Base-by-base conservation (phyloP, 2,113 vertebrate species). In the Oncorhynchus gorbuscha region DNA sequence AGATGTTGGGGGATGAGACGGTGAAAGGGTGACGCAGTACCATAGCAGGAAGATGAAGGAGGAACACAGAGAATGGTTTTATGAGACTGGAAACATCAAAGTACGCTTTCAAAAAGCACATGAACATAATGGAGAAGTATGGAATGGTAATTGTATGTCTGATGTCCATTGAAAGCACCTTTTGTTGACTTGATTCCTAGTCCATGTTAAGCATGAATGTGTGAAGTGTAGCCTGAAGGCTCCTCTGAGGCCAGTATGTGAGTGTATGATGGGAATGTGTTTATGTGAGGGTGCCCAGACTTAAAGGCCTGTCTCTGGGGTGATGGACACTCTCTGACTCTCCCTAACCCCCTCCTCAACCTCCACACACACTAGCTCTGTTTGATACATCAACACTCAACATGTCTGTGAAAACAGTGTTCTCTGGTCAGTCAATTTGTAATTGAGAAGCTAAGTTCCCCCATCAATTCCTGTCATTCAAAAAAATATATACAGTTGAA, bases 231-330 rank as follows among this genome's bases (percentile, higher is more conserved):
- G 69, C 66, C 59, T 62, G 1, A 62, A n/a, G 59, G 20, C 20
- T n/a, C 9, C 61, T 24, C 22, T n/a, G 61, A 22, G 61, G n/a
- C 7, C 20, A 64, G 61, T 64, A 11, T 64, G n/a, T 64, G n/a
- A 22, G 61, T n/a, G 61, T n/a, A 14, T 71, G 69, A 12, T 14
- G 39, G 69, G 35, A 22, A 71, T 71, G 64, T 83, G 79, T 87
- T 85, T 87, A 85, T 76, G 49, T 18, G 45, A 78, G 75, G 73
- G 61, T 70, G 75, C 68, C 68, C 39, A 66, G 32, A n/a, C 79
- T 86, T 81, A 83, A 79, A 81, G 79, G 81, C 73, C 66, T 79
- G 79, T 86, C 81, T 79, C 18, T 20, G 32, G 18, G 24, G n/a
- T 85, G 86, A 87, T 79, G 62, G 72, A 85, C 77, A 22, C 71